phyloP scores from a whole-genome alignment of 2,113 vertebrate genomes.

The Tricholaema leucomelas region DNA sequence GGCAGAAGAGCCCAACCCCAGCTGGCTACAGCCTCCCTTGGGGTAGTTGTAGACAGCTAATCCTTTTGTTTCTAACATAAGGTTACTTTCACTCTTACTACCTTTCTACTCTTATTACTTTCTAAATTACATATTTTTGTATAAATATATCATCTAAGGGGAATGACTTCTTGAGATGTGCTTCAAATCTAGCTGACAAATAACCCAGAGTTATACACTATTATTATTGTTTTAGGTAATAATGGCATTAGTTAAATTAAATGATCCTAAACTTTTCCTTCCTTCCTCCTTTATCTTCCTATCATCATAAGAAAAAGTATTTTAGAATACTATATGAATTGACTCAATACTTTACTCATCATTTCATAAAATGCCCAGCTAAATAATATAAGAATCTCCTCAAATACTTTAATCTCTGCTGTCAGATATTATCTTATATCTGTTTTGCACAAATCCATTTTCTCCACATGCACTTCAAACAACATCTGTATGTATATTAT shows the following conservation, averaged over 20 bases:
- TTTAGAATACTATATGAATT: neutral
- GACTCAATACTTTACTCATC: neutral
- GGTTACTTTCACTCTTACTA: neutral
- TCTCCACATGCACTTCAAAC: neutral
- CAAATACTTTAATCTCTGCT: neutral
- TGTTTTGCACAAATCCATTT: neutral
- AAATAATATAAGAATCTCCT: neutral
- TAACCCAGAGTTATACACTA: neutral
- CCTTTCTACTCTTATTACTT: no score
- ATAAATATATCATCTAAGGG: neutral
- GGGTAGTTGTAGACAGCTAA: no score
- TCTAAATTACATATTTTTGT: neutral
- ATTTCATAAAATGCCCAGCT: neutral
- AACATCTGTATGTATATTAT: neutral
- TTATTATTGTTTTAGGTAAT: neutral
- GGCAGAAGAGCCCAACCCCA: no score
- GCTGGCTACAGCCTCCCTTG: no score
- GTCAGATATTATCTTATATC: neutral
- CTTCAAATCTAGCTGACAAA: neutral
- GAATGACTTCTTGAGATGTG: neutral
- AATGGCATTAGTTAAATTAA: neutral
- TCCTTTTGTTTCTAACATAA: neutral
- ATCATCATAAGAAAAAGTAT: neutral
- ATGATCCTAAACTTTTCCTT: neutral
- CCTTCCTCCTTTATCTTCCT: neutral